These are phyloP conservation scores for Monodelphis domestica DNA, from an alignment of 2,797 vertebrate species.

Conservation along the genomic window DNA sequence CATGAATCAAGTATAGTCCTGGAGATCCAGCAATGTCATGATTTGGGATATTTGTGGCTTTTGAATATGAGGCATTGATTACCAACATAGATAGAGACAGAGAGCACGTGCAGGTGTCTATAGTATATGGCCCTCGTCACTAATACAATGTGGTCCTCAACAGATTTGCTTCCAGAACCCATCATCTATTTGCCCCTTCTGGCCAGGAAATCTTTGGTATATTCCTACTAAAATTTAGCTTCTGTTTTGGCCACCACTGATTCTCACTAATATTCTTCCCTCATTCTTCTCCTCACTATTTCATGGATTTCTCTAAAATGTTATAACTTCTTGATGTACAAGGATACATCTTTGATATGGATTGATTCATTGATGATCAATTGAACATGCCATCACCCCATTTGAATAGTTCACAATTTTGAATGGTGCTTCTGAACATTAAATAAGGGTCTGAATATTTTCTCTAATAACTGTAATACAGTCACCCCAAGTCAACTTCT, in stretches of 20 bases:
- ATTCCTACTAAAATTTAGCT: not conserved
- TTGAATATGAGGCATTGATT: not conserved
- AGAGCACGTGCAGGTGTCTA: not conserved
- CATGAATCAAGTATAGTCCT: not conserved
- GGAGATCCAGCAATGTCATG: not conserved
- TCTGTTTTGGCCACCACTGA: not conserved
- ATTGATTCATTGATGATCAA: no score
- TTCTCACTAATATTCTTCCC: no score
- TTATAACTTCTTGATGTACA: not conserved
- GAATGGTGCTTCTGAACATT: not conserved
- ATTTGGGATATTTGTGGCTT: not conserved
- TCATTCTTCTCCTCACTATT: not conserved
- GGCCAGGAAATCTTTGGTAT: not conserved
- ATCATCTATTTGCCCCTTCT: not conserved
- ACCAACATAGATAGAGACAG: no score
- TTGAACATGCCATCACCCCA: not conserved
- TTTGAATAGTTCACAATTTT: not conserved
- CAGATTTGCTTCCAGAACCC: not conserved
- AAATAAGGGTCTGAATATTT: not conserved
- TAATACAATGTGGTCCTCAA: not conserved
- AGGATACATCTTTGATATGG: not conserved
- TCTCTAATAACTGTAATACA: not conserved
- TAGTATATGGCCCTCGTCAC: not conserved
- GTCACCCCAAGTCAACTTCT: not conserved
- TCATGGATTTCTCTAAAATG: not conserved